Evolutionary conservation across 2,113 vertebrate species (phyloP), one percentile per base, ranked within the genome.

Genomic region (Diglossa brunneiventris): DNA sequence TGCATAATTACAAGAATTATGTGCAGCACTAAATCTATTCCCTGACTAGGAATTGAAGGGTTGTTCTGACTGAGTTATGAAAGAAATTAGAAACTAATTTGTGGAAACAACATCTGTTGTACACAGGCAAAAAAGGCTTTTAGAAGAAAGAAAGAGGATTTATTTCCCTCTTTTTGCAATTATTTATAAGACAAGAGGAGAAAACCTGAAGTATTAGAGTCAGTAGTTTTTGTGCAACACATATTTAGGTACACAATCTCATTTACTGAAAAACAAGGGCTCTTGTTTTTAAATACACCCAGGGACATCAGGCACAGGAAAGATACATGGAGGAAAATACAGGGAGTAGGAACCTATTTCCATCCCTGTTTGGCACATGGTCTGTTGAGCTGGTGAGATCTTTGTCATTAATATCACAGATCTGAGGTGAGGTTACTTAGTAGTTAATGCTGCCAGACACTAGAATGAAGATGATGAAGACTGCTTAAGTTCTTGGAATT

Each of bases 41-140:
- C 84, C 91, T 95, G 86, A 96, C 90, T 97, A 91, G 92, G 97
- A 97, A 97, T 95, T 97, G 95, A 97, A 97, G 91, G 93, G 93
- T 97, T 97, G 94, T 97, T 98, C 95, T 97, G 90, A 96, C 95
- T 98, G 95, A 98, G 92, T 97, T 98, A 98, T 97, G 96, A 96
- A 98, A 97, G 94, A 97, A 97, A 97, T 98, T 97, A 98, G 95
- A 86, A 98, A 96, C 93, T 97, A 97, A 98, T 98, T 97, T 98
- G 89, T 97, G 79, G 89, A 94, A 98, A 94, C 92, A 97, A 96
- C 96, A 98, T 98, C 96, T 98, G 97, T 96, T 98, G 86, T 96
- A 90, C 90, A 78, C 39, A 69, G 63, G 53, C 35, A 14, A 84
- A 91, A 82, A 90, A 93, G 83, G 31, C 93, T 96, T 64, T 91